phyloP scores from a whole-genome alignment of 2,113 vertebrate species.

The Salvator merianae region DNA sequence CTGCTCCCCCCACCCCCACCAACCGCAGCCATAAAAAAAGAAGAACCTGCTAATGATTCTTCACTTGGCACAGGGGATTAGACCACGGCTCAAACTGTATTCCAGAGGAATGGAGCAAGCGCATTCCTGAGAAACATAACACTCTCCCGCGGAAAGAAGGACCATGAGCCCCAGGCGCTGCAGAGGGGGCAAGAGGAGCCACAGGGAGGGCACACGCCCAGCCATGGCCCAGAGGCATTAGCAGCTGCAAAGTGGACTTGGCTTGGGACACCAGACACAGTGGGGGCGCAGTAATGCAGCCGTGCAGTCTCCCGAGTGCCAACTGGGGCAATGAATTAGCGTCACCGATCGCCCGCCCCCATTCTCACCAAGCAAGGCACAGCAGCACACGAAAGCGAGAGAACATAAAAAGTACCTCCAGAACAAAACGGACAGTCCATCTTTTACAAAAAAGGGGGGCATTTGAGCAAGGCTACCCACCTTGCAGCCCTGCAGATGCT shows the following conservation, averaged over 20 bases:
- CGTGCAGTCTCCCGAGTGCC: neutral
- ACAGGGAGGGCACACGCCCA: neutral
- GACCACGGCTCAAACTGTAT: conserved; percentile 67
- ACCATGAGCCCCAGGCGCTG: rapidly evolving
- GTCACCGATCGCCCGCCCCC: rapidly evolving
- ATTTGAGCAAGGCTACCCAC: too few species aligned
- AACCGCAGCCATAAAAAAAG: conserved; percentile 60
- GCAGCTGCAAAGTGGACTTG: neutral
- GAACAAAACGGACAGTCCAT: too few species aligned
- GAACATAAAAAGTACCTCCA: too few species aligned
- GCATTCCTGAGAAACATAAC: conserved; percentile 44
- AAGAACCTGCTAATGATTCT: conserved; percentile 72
- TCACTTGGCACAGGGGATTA: conserved; percentile 72
- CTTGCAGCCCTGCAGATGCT: too few species aligned
- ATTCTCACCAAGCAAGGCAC: neutral
- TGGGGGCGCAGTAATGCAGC: rapidly evolving
- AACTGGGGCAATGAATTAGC: rapidly evolving
- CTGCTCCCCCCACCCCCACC: conserved; percentile 31
- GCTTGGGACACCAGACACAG: rapidly evolving
- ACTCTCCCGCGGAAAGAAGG: conserved; percentile 32
- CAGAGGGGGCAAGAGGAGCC: neutral
- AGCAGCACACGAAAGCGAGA: too few species aligned
- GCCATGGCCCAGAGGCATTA: neutral
- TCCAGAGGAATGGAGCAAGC: conserved; percentile 63
- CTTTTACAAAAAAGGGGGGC: neutral